phyloP scores from a whole-genome alignment of 2,888 invertebrate species.

The Barypeithes pellucidus region DNA sequence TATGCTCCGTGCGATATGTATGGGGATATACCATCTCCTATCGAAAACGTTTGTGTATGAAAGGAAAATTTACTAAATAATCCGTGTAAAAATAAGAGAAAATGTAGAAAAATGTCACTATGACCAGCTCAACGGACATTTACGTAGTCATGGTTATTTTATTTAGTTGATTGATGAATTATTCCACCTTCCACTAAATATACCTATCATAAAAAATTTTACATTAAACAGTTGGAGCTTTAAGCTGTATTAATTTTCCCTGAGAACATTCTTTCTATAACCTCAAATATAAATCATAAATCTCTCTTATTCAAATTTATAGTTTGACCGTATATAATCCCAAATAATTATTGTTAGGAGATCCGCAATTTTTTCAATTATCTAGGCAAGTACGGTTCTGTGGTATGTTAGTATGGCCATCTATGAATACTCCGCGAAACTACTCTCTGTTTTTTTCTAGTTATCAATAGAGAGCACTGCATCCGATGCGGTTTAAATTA shows the following conservation, averaged over 20 bases:
- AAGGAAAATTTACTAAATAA: slow-evolving; percentile 66
- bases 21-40: slow-evolving; percentile 67
- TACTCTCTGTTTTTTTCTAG: not conserved
- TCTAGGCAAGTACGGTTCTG: not conserved
- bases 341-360: no score
- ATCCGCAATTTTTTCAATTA: no score
- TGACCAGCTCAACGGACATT: slow-evolving; percentile 63
- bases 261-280: no score
- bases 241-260: no score
- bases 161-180: no score
- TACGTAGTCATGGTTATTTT: not conserved
- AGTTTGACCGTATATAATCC: no score
- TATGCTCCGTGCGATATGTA: slow-evolving; percentile 68
- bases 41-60: slow-evolving; percentile 61
- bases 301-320: no score
- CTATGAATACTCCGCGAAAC: not conserved
- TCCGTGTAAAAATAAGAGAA: slow-evolving; percentile 68
- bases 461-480: not conserved
- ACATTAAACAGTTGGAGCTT: no score
- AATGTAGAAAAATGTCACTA: slow-evolving; percentile 66
- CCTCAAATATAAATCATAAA: no score
- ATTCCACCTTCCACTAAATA: no score
- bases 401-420: not conserved
- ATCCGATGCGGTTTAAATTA: not conserved
- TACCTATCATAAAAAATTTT: no score